A percentile compares a stretch with the other conserved stretches of the same genome.
phyloP scores from a whole-genome alignment of 2,797 vertebrate species.

The Spinus pinus region DNA sequence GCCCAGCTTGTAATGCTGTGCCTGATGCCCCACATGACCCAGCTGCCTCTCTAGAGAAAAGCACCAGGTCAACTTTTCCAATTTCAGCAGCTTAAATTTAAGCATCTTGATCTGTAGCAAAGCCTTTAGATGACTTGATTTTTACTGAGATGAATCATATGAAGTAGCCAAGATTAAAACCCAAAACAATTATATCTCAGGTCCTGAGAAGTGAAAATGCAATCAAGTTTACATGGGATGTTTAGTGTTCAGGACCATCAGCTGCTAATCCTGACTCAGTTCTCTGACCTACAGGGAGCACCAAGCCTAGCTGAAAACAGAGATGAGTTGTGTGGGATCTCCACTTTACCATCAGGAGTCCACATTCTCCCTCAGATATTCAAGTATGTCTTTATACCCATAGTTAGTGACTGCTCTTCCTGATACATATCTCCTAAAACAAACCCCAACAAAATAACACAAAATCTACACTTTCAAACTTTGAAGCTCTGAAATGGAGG shows the following conservation, averaged over 20 bases:
- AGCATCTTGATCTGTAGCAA: background rate
- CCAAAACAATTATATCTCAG: background rate
- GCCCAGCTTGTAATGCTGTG: rapidly evolving
- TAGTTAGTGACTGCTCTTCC: background rate
- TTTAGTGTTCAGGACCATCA: background rate
- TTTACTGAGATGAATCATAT: background rate
- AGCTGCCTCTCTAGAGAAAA: background rate
- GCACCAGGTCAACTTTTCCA: background rate
- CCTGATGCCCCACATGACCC: background rate
- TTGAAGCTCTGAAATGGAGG: background rate
- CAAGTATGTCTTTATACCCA: background rate
- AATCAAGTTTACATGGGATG: background rate
- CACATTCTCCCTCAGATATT: background rate
- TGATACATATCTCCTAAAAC: background rate
- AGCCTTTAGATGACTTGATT: background rate
- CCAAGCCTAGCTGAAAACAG: background rate
- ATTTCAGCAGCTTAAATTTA: background rate
- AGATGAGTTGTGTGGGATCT: too few species aligned
- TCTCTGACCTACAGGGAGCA: background rate
- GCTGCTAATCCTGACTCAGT: background rate
- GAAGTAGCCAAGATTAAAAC: background rate
- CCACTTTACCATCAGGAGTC: rapidly evolving
- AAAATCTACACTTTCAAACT: background rate
- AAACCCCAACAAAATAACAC: background rate
- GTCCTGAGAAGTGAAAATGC: background rate